phyloP scores from a whole-genome alignment of 2,797 vertebrate species.

The Melanotaenia nigrans region DNA sequence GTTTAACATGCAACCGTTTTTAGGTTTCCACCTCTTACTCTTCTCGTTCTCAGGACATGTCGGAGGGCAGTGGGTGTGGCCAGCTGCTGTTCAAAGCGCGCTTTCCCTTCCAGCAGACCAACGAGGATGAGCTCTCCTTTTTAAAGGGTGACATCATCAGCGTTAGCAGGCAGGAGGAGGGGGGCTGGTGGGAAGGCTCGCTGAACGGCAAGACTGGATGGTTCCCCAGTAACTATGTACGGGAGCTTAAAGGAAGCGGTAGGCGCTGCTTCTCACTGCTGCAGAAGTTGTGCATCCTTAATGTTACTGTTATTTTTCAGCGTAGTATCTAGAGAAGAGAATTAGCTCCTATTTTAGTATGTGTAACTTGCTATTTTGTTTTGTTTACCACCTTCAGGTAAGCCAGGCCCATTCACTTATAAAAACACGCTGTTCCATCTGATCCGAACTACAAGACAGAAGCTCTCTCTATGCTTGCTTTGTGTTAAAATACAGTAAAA shows the following conservation, averaged over 20 bases:
- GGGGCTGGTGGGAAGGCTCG: constrained; percentile 97
- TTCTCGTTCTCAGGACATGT: constrained; percentile 89
- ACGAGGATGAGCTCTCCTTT: constrained; percentile 97
- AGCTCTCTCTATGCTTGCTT: not conserved
- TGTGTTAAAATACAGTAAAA: not conserved
- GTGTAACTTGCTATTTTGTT: not conserved
- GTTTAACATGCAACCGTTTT: not conserved
- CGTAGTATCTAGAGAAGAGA: not conserved
- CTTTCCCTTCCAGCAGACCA: constrained; percentile 95
- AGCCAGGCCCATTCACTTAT: constrained; percentile 2
- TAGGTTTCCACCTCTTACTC: not conserved
- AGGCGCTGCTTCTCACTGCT: constrained; percentile 64
- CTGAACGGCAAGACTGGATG: constrained; percentile 90
- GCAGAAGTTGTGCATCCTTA: not conserved
- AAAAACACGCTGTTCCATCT: constrained; percentile 2
- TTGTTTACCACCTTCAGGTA: not conserved
- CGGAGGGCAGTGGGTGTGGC: constrained; percentile 87
- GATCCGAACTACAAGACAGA: not conserved
- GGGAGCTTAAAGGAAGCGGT: constrained; percentile 93
- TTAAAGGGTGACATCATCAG: constrained; percentile 93
- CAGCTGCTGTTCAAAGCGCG: constrained; percentile 93
- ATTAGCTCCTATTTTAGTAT: not conserved
- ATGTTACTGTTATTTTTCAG: not conserved
- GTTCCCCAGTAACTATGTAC: constrained; percentile 98
- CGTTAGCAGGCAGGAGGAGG: constrained; percentile 93